Evolutionary conservation across 1,140 invertebrate genomes (phyloP).

Genomic region (Xylocopa sonorina): DNA sequence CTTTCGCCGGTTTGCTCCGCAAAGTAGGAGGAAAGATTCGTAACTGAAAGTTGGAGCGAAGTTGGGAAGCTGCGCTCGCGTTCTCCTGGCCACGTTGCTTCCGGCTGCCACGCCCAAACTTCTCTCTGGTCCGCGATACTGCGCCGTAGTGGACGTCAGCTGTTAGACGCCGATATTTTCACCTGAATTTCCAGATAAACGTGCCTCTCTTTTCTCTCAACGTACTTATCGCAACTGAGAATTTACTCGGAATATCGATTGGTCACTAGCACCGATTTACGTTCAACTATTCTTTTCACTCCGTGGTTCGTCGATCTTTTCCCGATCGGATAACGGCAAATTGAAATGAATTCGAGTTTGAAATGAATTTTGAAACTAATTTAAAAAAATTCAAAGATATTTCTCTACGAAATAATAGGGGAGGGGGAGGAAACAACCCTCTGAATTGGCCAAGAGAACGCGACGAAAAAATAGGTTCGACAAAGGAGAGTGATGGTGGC

Average conservation of each 20-base stretch:
- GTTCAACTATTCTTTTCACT: too few relatives aligned
- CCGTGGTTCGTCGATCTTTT: background rate
- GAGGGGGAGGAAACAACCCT: background rate
- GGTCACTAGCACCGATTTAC: background rate
- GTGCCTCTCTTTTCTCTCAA: background rate
- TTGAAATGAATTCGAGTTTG: conserved; percentile 4
- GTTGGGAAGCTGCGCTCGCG: conserved; percentile 35
- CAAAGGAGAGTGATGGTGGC: conserved; percentile 1
- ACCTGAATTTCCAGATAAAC: conserved; percentile 29
- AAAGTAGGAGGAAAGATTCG: conserved; percentile 1
- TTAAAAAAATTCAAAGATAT: background rate
- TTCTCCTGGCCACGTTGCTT: conserved; percentile 62
- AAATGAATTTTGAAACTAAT: background rate
- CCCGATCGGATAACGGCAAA: background rate
- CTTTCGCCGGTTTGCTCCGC: background rate
- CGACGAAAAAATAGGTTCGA: background rate
- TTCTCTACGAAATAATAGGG: background rate
- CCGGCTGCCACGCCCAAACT: conserved; percentile 64
- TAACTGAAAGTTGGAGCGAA: conserved; percentile 28
- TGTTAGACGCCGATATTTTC: conserved; percentile 47
- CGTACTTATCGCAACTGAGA: background rate
- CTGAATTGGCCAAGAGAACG: conserved; percentile 21
- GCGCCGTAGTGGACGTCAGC: conserved; percentile 47
- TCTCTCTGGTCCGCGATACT: conserved; percentile 49
- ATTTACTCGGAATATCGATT: background rate